Evolutionary conservation across 2,113 vertebrate genomes (phyloP).

Genomic region (Phaethornis superciliosus): DNA sequence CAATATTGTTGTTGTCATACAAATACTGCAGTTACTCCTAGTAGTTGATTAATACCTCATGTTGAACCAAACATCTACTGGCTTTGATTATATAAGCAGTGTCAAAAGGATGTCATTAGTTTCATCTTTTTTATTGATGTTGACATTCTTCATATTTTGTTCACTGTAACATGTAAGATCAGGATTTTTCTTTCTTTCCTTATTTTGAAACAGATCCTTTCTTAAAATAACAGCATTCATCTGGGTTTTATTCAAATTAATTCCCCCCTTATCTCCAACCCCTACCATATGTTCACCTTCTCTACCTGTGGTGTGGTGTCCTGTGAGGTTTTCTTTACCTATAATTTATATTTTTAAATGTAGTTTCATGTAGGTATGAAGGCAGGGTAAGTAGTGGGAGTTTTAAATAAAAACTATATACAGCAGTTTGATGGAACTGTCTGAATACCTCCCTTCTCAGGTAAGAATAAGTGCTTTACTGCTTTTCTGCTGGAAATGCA

Average conservation of each 20-base stretch:
- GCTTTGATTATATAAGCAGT: background rate
- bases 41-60: background rate
- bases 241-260: background rate
- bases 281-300: background rate
- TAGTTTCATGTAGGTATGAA: background rate
- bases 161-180: accelerated
- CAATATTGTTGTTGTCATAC: background rate
- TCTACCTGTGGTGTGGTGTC: background rate
- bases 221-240: background rate
- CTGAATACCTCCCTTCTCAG: background rate
- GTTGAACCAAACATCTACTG: background rate
- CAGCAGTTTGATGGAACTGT: background rate
- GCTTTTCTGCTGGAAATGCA: background rate
- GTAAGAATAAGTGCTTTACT: background rate
- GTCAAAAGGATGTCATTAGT: background rate
- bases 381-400: background rate
- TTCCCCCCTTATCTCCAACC: background rate
- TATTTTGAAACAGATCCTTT: background rate
- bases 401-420: background rate
- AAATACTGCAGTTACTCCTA: background rate
- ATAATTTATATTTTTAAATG: background rate
- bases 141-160: background rate
- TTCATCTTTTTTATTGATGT: background rate
- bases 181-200: background rate
- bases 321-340: background rate